Conservation (phyloP, 2,888 invertebrate species). For the Parasteatoda lunata region DNA sequence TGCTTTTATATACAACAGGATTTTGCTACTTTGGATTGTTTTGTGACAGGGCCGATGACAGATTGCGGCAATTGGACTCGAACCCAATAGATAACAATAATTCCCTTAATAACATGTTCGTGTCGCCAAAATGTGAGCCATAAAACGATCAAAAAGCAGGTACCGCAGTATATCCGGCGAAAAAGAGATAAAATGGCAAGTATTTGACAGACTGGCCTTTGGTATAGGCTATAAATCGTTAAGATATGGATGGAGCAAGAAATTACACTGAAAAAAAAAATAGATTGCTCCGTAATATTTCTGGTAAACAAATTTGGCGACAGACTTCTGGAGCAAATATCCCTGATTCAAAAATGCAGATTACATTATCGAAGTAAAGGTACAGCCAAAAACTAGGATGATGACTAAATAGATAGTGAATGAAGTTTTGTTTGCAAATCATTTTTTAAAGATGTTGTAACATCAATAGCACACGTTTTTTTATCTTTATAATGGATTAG, state of each 20-base stretch:
- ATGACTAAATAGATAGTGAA: not conserved
- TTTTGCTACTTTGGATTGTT: conserved; percentile 35
- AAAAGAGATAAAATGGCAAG: conserved; percentile 48
- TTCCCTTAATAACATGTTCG: conserved; percentile 56
- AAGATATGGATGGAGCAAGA: conserved; percentile 46
- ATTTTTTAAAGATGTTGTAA: not conserved
- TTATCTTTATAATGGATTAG: no score
- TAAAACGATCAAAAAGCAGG: conserved; percentile 67
- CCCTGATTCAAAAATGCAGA: conserved; percentile 6
- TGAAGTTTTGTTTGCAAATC: not conserved
- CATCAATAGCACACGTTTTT: no score
- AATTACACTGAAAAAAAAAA: conserved; percentile 32
- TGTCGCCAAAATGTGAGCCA: conserved; percentile 49
- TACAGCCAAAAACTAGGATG: not conserved
- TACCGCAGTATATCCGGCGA: conserved; percentile 52
- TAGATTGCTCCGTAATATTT: conserved; percentile 62
- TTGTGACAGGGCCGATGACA: conserved; percentile 44
- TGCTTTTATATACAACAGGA: conserved; percentile 32
- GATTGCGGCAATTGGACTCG: conserved; percentile 64
- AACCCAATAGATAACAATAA: conserved; percentile 67
- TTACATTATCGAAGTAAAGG: not conserved
- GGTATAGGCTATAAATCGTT: conserved; percentile 57
- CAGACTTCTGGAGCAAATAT: conserved; percentile 29
- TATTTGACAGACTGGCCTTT: conserved; percentile 67
- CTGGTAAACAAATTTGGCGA: conserved; percentile 56